phyloP scores from a whole-genome alignment of 2,113 vertebrate genomes.

The Cromileptes altivelis region DNA sequence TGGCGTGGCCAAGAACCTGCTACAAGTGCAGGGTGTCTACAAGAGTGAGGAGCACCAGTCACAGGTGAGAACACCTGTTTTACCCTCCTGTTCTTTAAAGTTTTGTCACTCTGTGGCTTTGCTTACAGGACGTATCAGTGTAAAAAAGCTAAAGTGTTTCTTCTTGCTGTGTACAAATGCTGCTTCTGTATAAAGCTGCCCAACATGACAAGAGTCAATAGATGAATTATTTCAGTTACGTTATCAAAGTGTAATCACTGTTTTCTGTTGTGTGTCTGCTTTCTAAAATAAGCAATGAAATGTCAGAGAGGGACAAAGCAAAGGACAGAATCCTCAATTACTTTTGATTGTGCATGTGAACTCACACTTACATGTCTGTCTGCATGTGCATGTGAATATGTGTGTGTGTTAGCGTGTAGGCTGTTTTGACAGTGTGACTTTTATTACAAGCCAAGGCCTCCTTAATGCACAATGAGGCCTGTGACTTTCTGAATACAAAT shows the following conservation, averaged over 20 bases:
- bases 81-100: too few species aligned
- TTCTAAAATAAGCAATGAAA: constrained; percentile 16
- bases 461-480: constrained; percentile 34
- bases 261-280: constrained; percentile 20
- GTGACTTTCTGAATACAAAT: constrained; percentile 71
- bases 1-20: constrained; percentile 96
- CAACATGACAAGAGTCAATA: neutral
- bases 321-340: constrained; percentile 46
- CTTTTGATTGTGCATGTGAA: neutral
- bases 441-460: constrained; percentile 56
- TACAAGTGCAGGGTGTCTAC: constrained; percentile 91
- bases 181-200: neutral
- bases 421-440: constrained; percentile 56
- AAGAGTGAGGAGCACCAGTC: constrained; percentile 87
- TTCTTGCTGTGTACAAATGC: neutral
- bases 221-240: constrained; percentile 38
- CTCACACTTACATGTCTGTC: neutral
- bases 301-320: constrained; percentile 36
- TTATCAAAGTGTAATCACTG: constrained; percentile 30
- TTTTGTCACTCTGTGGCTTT: too few species aligned
- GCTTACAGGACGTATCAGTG: too few species aligned
- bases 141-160: neutral
- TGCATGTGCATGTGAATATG: neutral
- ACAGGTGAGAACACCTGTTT: constrained; percentile 82
- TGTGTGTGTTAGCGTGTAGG: neutral